phyloP scores from a whole-genome alignment of 2,113 vertebrate genomes.

The Hippocampus zosterae region DNA sequence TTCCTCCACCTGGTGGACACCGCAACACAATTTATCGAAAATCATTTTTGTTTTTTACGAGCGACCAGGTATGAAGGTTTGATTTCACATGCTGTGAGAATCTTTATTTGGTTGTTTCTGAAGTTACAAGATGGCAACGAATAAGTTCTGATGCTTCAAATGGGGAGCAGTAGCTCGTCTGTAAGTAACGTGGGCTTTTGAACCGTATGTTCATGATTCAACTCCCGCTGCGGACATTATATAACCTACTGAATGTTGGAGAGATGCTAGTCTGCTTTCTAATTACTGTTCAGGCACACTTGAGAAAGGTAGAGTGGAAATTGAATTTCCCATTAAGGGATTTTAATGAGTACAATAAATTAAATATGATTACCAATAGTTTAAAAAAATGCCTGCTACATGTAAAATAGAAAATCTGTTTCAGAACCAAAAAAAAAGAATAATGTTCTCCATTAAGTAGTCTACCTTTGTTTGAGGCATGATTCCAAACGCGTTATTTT shows the following conservation, averaged over 20 bases:
- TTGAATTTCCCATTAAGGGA: background rate
- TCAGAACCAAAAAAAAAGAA: background rate
- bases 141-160: background rate
- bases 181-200: background rate
- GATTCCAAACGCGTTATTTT: constrained; percentile 86
- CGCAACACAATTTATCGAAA: constrained; percentile 3
- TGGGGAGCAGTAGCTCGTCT: background rate
- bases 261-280: too few species aligned
- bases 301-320: background rate
- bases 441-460: background rate
- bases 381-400: background rate
- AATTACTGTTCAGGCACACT: background rate
- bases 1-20: constrained; percentile 78
- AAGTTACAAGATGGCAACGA: background rate
- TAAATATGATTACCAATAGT: background rate
- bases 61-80: background rate
- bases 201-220: too few species aligned
- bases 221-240: too few species aligned
- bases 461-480: constrained; percentile 80
- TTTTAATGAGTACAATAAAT: background rate
- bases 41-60: background rate
- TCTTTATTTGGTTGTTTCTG: background rate
- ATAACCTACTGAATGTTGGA: too few species aligned
- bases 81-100: background rate
- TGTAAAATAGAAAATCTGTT: background rate